Percentiles rank a stretch among this genome's conserved stretches.
Evolutionary conservation across 2,888 invertebrate genomes (phyloP).

Genomic region (Ramazzottius varieornatus): DNA sequence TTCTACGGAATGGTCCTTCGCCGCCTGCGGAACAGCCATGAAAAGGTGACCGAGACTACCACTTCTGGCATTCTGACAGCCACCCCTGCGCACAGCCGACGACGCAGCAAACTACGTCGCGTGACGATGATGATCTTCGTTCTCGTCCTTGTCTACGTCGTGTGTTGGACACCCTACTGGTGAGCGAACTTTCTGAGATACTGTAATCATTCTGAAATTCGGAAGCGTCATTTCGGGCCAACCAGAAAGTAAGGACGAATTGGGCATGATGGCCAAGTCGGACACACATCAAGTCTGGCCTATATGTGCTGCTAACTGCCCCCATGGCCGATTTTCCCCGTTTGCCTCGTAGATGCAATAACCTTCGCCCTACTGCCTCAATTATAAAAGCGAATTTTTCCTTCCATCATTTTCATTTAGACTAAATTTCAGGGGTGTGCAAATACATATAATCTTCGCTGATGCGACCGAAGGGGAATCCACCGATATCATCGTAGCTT

Average conservation of each 20-base stretch:
- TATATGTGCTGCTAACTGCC: no score
- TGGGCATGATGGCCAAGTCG: no score
- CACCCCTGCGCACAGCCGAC: neutral
- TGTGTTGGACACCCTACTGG: slow-evolving; percentile 1
- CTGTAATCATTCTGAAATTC: no score
- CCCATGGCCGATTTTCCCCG: no score
- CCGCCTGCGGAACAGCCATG: neutral
- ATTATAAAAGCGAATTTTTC: no score
- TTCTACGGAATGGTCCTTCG: neutral
- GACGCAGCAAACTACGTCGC: neutral
- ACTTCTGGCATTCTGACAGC: no score
- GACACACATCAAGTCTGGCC: no score
- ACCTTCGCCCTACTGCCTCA: no score
- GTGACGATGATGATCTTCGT: neutral
- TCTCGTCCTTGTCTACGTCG: neutral
- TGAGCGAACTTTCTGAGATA: neutral
- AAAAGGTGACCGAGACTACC: neutral
- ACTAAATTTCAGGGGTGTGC: neutral
- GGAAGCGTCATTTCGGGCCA: no score
- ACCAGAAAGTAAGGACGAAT: no score
- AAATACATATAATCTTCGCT: neutral
- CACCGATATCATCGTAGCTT: neutral
- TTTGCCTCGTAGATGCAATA: no score
- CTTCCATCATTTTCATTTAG: no score
- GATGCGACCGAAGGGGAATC: neutral